Evolutionary conservation across 1,140 invertebrate species (phyloP), one percentile per base, ranked within the genome.

Genomic region (Acromyrmex heyeri): DNA sequence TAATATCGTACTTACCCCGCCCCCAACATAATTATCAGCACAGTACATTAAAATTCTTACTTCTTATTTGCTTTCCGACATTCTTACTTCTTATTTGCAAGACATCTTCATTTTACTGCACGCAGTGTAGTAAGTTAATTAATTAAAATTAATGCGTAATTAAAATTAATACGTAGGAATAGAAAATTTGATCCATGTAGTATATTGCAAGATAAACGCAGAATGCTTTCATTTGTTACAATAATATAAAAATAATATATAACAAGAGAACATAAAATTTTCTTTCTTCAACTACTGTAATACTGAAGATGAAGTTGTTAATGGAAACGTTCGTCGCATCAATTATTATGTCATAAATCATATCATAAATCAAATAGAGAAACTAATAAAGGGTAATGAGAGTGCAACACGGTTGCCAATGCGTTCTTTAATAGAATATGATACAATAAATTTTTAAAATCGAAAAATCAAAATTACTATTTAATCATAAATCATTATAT

Each of bases 81-180:
- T n/a, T 3, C 62, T 38, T 38, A 38, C 7, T 34, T 65, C 10
- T 34, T 30, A 65, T 10, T 65, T 65, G 30, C 18, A 34, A 3
- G n/a, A n/a, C n/a, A 65, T 24, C 3, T 59, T n/a, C 7, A 10
- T n/a, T 34, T 34, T 10, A n/a, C 2, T 8, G 30, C 62, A n/a
- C 18, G 62, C 14, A 64, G 24, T 24, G 24, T 24, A 24, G 24
- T 24, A 24, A 24, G 6, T 64, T 65, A 65, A 65, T 65, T 65
- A 65, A 34, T 8, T 65, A 65, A 65, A 65, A 34, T 8, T 65
- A 65, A 65, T 65, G 62, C 12, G 24, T 38, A 65, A 34, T 8
- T 65, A 65, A 65, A 65, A 34, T 8, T 65, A 65, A 65, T 65
- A 30, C 12, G 24, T 30, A 38, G 34, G 8, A 34, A 10, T 30